These are phyloP conservation scores for Strongylocentrotus purpuratus DNA, from an alignment of 35 echinoderm and acorn worm species.

Conservation along the genomic window DNA sequence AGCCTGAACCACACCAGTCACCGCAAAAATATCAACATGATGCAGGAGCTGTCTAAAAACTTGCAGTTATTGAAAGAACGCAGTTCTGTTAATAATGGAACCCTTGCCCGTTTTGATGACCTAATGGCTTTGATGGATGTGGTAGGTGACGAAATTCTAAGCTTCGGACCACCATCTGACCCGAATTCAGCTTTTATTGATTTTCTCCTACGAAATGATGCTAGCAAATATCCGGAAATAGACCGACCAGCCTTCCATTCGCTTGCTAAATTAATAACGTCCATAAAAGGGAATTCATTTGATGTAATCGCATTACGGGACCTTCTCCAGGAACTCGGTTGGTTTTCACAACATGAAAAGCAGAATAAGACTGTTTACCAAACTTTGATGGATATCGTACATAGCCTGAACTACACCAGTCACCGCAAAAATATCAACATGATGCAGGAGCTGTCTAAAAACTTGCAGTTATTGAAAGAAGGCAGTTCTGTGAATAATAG, in stretches of 20 bases:
- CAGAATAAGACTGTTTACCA: background rate
- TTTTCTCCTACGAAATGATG: background rate
- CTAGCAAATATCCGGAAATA: no score
- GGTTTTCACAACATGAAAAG: background rate
- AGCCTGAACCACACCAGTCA: background rate
- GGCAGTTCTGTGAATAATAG: background rate
- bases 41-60: background rate
- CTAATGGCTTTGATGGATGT: background rate
- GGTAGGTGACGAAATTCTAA: background rate
- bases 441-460: background rate
- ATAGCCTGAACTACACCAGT: background rate
- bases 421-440: background rate
- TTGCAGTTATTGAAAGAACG: background rate
- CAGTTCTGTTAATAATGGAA: background rate
- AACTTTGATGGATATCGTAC: background rate
- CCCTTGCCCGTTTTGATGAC: background rate
- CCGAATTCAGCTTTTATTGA: background rate
- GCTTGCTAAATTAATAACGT: no score
- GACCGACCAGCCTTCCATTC: no score
- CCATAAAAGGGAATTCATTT: no score
- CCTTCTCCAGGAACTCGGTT: background rate
- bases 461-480: background rate
- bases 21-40: background rate
- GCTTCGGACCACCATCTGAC: background rate
- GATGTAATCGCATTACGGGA: no score